A percentile compares a stretch with the other conserved stretches of the same genome.
Evolutionary conservation across 2,113 vertebrate genomes (phyloP).

Genomic region (Labeo catla): DNA sequence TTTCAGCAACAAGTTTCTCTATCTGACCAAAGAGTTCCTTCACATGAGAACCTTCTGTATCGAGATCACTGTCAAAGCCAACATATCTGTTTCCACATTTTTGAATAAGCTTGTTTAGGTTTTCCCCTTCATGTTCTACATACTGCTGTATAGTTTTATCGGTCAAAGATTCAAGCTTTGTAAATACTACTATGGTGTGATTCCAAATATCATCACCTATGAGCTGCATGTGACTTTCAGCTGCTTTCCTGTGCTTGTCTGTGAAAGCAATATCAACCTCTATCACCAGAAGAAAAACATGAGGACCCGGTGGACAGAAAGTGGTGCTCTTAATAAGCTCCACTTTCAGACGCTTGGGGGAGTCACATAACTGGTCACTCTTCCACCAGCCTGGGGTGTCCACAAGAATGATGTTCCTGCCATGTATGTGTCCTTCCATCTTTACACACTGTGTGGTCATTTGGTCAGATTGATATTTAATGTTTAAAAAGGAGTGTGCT

Average conservation of each 20-base stretch:
- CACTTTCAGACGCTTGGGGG: neutral
- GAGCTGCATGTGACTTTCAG: neutral
- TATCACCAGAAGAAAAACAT: neutral
- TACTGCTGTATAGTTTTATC: neutral
- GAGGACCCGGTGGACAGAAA: neutral
- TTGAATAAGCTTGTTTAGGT: neutral
- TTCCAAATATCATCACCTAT: neutral
- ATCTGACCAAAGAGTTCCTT: neutral
- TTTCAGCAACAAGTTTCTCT: neutral
- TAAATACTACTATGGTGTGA: neutral
- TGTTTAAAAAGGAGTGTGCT: neutral
- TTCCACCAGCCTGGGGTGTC: neutral
- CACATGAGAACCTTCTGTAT: neutral
- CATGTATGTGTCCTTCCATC: neutral
- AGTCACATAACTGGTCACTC: neutral
- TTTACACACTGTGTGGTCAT: neutral
- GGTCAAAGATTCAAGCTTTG: neutral
- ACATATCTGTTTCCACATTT: constrained; percentile 6
- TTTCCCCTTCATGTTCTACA: neutral
- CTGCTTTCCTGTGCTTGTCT: neutral
- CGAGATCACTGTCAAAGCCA: neutral
- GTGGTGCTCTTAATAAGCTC: neutral
- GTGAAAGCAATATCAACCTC: neutral
- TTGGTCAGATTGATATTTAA: neutral
- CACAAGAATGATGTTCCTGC: neutral